Conservation (phyloP, 2,888 invertebrate genomes). For the Biston betularia region DNA sequence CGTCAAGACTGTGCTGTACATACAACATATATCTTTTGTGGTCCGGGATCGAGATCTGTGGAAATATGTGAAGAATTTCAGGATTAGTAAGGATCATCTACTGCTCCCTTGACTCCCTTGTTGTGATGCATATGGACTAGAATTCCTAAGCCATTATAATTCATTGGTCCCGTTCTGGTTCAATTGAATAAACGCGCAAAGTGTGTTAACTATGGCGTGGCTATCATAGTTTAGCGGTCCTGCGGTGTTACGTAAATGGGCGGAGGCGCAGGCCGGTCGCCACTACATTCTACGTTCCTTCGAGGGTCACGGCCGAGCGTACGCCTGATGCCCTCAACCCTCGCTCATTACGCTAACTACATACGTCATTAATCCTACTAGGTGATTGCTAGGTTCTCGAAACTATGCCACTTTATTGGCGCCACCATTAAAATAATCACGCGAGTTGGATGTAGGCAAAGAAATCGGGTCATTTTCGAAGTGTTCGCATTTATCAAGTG, state of each 20-base stretch:
- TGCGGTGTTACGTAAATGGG: constrained; percentile 75
- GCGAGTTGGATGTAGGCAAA: constrained; percentile 10
- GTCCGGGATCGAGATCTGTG: no score
- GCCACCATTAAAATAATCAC: constrained; percentile 33
- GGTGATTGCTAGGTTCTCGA: constrained; percentile 36
- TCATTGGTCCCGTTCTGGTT: constrained; percentile 74
- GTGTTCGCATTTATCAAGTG: neutral
- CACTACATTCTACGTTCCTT: constrained; percentile 9
- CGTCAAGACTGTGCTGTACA: no score
- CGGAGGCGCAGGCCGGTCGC: constrained; percentile 12
- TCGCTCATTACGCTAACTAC: constrained; percentile 49
- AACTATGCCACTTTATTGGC: constrained; percentile 37
- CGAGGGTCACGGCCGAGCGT: constrained; percentile 61
- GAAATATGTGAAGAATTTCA: neutral
- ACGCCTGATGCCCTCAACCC: constrained; percentile 52
- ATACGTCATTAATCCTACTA: constrained; percentile 45
- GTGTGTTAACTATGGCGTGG: constrained; percentile 50
- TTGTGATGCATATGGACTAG: constrained; percentile 37
- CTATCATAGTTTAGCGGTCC: constrained; percentile 58
- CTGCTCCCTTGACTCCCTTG: constrained; percentile 3
- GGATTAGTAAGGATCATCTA: neutral
- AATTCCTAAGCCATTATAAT: constrained; percentile 67
- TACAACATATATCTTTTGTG: no score
- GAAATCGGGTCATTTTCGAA: neutral
- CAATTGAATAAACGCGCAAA: constrained; percentile 78